These are phyloP conservation scores for Serripes groenlandicus DNA, from an alignment of 2,888 invertebrate genomes.

Conservation along the genomic window DNA sequence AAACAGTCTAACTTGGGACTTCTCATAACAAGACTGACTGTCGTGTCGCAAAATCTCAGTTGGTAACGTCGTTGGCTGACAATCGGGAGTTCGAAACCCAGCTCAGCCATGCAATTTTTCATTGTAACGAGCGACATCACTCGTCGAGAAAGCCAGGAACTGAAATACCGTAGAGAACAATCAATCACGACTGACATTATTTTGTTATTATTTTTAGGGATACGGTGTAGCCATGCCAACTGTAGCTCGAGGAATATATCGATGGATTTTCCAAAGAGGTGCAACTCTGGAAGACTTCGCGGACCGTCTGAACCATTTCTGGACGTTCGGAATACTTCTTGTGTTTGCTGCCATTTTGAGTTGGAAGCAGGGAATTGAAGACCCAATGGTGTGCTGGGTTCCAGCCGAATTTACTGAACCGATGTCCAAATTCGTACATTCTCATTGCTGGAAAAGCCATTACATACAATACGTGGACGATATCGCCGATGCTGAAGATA, in stretches of 20 bases:
- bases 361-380: constrained; percentile 49
- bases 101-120: no score
- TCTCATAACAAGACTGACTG: no score
- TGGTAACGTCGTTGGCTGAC: no score
- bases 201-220: no score
- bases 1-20: no score
- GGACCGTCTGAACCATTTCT: constrained; percentile 63
- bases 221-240: constrained; percentile 60
- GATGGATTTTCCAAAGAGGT: constrained; percentile 36
- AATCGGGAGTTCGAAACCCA: no score
- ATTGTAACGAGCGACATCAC: no score
- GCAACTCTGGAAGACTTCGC: constrained; percentile 60
- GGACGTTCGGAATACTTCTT: constrained; percentile 62
- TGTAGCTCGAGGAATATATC: constrained; percentile 28
- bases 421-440: neutral
- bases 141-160: no score
- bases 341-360: constrained; percentile 47
- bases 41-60: no score
- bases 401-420: constrained; percentile 42
- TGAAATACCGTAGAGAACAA: no score
- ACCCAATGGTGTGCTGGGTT: constrained; percentile 49
- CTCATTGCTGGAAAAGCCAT: constrained; percentile 55
- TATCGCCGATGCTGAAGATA: neutral
- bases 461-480: neutral
- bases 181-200: no score